Conservation (phyloP, 2,888 invertebrate species). For the Epinotia bilunana region DNA sequence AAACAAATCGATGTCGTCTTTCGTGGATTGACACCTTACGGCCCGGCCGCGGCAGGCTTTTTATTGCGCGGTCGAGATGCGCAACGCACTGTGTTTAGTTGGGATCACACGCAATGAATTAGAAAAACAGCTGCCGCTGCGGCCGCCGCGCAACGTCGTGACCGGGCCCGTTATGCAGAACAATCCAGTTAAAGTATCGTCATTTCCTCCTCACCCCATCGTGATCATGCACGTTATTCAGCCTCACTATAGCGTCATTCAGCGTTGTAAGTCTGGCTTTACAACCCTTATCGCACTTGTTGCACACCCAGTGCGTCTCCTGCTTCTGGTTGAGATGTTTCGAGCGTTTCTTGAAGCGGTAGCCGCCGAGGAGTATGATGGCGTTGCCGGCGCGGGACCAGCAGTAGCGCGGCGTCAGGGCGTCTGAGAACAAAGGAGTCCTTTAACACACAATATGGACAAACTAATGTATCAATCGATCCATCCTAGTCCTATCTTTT, state of each 20-base stretch:
- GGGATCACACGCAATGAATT: too few species aligned
- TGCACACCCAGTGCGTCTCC: constrained; percentile 79
- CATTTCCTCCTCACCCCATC: constrained; percentile 60
- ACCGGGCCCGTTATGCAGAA: neutral
- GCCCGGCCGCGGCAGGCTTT: too few species aligned
- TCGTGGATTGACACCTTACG: neutral
- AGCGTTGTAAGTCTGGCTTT: constrained; percentile 74
- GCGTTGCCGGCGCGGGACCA: constrained; percentile 79
- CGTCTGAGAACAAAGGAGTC: constrained; percentile 49
- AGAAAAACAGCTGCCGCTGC: too few species aligned
- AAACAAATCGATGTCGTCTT: neutral
- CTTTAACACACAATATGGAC: neutral
- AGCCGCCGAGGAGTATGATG: constrained; percentile 74
- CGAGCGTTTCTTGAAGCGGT: constrained; percentile 77
- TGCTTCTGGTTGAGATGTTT: constrained; percentile 70
- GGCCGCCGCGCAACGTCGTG: too few species aligned
- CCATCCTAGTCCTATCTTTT: too few species aligned
- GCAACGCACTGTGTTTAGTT: too few species aligned
- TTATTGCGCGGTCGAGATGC: too few species aligned
- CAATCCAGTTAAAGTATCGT: constrained; percentile 31
- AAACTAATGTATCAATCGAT: neutral
- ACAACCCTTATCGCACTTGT: constrained; percentile 77
- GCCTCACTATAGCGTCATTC: constrained; percentile 74
- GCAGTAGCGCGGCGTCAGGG: constrained; percentile 67
- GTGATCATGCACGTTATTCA: constrained; percentile 73